Conservation (phyloP, 2,113 vertebrate genomes). For the Engystomops pustulosus region DNA sequence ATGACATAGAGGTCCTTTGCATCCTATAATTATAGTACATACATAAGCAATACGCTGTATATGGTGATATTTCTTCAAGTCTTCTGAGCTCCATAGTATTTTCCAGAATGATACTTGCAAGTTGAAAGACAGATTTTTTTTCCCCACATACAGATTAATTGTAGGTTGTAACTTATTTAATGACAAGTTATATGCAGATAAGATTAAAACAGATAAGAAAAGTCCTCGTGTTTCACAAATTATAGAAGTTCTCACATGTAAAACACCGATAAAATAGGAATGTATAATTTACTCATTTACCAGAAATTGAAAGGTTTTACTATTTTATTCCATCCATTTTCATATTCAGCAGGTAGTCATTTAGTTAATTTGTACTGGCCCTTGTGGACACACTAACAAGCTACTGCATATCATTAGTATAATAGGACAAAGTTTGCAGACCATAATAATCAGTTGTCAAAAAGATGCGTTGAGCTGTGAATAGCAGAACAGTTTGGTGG, state of each 20-base stretch:
- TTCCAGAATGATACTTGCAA: constrained; percentile 16
- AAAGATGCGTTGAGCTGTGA: background rate
- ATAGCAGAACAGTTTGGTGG: background rate
- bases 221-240: background rate
- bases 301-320: background rate
- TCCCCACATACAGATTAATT: constrained; percentile 49
- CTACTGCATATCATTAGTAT: background rate
- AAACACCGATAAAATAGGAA: background rate
- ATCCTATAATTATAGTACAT: background rate
- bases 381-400: background rate
- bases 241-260: background rate
- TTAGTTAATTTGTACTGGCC: background rate
- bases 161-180: constrained; percentile 32
- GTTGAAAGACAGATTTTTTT: constrained; percentile 17
- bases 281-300: background rate
- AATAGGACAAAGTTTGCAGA: background rate
- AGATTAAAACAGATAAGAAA: constrained; percentile 29
- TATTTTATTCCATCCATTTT: background rate
- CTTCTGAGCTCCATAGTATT: background rate
- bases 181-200: constrained; percentile 31
- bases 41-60: background rate
- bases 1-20: too few relatives aligned
- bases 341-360: background rate
- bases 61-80: background rate
- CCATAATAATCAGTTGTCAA: background rate